Evolutionary conservation across 2,888 invertebrate species (phyloP), one percentile per base, ranked within the genome.

Genomic region (Copidosoma aretas): DNA sequence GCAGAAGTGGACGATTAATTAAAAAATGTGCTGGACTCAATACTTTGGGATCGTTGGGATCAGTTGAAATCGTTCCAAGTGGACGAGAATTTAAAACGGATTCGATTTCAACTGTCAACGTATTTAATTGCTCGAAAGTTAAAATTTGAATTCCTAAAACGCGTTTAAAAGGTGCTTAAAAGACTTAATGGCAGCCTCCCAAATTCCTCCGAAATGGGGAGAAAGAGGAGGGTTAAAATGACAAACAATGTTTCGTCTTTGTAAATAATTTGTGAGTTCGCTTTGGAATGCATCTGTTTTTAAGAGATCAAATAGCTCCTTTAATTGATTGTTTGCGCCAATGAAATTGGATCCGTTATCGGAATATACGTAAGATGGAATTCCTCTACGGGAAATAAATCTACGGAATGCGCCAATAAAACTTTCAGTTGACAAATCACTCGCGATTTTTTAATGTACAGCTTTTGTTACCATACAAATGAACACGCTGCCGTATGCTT

Each of bases 381-480:
- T 59, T 64, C 73, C 73, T n/a, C 75, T 60, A n/a, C 75, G 64
- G 14, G 70, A 43, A 51, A 74, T 59, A 19, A 75, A 74, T 32
- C 75, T 56, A 56, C 67, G 65, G 12, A 75, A 53, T 14, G 71
- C 65, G 17, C 67, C 69, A 52, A 74, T 60, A 64, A 75, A 75
- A 14, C 64, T 49, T n/a, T 72, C 63, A 2, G 80, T 76, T 0
- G 77, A 73, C 4, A 80, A 39, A 21, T 76, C 75, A n/a, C 72
- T 72, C 2, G 79, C 80, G 1, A 80, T 56, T 66, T 82, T 80
- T 15, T 81, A 53, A 61, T 81, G 78, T 3, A 81, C 67, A 0
- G 81, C 80, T 65, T 79, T 78, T 0, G 75, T 73, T 1, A 72
- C 60, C 49, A 81, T 66, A 63, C 81, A 82, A 32, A 32, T 32